These are phyloP conservation scores for Clarias platycephalus DNA, from an alignment of 2,797 vertebrate genomes.

Conservation along the genomic window DNA sequence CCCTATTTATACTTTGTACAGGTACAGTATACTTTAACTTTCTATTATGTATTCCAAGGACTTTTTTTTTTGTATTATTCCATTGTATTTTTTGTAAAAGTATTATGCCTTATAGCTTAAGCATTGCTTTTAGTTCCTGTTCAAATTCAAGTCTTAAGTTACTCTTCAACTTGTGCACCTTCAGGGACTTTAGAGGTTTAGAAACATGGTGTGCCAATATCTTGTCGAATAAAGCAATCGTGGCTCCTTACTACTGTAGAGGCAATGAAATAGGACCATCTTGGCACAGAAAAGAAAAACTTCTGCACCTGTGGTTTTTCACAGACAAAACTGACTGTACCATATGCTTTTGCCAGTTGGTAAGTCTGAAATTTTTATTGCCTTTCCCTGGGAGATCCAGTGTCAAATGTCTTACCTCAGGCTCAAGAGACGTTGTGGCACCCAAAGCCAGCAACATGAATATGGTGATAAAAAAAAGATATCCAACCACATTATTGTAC, in stretches of 20 bases:
- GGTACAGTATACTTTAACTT: neutral
- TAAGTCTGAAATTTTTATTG: neutral
- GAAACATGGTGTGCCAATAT: neutral
- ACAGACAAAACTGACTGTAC: neutral
- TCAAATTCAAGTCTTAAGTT: neutral
- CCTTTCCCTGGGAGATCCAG: neutral
- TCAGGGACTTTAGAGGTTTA: neutral
- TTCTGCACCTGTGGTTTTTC: neutral
- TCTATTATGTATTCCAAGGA: neutral
- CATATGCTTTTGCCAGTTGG: neutral
- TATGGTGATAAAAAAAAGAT: neutral
- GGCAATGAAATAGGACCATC: neutral
- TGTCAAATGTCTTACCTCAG: neutral
- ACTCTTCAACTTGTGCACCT: neutral
- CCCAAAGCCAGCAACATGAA: neutral
- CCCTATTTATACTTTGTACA: neutral
- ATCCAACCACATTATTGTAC: neutral
- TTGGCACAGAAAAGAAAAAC: slow-evolving; percentile 1
- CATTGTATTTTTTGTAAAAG: too few species aligned
- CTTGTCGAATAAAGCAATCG: neutral
- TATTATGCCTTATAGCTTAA: neutral
- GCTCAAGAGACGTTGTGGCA: neutral
- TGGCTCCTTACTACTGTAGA: neutral
- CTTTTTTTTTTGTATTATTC: neutral
- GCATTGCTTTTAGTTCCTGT: neutral